These are phyloP conservation scores for Sturnus vulgaris DNA, from an alignment of 2,113 vertebrate genomes.

Conservation along the genomic window DNA sequence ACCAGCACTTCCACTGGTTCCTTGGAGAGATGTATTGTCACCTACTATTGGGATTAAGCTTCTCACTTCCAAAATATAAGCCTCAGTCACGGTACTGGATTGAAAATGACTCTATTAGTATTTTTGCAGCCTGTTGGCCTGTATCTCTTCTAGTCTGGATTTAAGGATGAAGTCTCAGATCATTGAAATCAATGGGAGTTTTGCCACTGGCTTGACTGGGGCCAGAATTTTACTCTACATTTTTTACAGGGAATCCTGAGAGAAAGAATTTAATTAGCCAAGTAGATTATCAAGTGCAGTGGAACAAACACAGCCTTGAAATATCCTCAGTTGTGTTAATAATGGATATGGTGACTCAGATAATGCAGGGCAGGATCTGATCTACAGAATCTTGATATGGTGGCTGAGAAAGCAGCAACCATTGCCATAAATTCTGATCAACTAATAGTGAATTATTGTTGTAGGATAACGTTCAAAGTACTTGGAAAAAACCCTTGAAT, in stretches of 20 bases:
- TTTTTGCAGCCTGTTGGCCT: background rate
- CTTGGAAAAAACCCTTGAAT: background rate
- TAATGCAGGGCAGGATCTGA: background rate
- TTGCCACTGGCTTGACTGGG: background rate
- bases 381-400: background rate
- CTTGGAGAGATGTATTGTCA: constrained; percentile 32
- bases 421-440: background rate
- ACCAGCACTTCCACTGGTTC: background rate
- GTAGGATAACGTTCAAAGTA: background rate
- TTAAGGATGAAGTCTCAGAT: background rate
- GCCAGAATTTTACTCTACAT: constrained; percentile 2
- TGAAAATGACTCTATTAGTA: constrained; percentile 9
- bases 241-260: background rate
- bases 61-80: constrained; percentile 17
- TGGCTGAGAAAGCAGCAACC: background rate
- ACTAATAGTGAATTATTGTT: background rate
- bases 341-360: background rate
- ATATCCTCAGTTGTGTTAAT: background rate
- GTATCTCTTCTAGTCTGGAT: background rate
- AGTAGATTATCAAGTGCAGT: background rate
- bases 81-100: background rate
- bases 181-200: background rate
- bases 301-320: background rate
- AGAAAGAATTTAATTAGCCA: background rate
- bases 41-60: constrained; percentile 45